Evolutionary conservation across 2,113 vertebrate genomes (phyloP), one percentile per base, ranked within the genome.

Genomic region (Sturnus vulgaris): DNA sequence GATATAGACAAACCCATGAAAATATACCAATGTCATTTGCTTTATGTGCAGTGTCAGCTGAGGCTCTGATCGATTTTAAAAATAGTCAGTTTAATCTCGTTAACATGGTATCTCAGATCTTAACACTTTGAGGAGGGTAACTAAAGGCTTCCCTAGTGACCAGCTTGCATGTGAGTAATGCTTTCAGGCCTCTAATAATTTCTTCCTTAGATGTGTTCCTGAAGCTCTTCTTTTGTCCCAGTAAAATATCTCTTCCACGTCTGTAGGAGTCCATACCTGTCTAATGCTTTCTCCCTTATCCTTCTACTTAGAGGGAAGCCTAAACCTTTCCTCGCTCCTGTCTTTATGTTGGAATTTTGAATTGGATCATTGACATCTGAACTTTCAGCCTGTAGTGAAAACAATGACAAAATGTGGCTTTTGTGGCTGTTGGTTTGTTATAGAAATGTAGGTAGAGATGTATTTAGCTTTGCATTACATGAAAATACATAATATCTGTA

Each of bases 101-200:
- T 94, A 90, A 94, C 40, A 3, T 64, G 77, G 73, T 93, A 81
- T 78, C 90, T 90, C 82, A 82, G 94, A 94, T 91, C 59, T 65
- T 86, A 63, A 37, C 50, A 12, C 79, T 94, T 90, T 66, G 90
- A 93, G 73, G 87, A 92, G 86, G 87, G 89, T 86, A 90, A 80
- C 88, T 82, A 20, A 80, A 88, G 91, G 47, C n/a, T 75, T 82
- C 79, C 66, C 80, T 63, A 85, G 78, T 57, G 87, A 65, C 84
- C 53, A 39, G 69, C 65, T 66, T 59, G 46, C 1, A 1, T 50
- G 39, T 33, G 57, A 91, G 53, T 69, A 89, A 12, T 55, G 61
- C 70, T 72, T 55, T 37, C 39, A 82, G 55, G 23, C 27, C 50
- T 78, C 57, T 53, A 17, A 24, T 64, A 49, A 57, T 79, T 80